phyloP scores from a whole-genome alignment of 2,113 vertebrate species.

The Anolis sagrei region DNA sequence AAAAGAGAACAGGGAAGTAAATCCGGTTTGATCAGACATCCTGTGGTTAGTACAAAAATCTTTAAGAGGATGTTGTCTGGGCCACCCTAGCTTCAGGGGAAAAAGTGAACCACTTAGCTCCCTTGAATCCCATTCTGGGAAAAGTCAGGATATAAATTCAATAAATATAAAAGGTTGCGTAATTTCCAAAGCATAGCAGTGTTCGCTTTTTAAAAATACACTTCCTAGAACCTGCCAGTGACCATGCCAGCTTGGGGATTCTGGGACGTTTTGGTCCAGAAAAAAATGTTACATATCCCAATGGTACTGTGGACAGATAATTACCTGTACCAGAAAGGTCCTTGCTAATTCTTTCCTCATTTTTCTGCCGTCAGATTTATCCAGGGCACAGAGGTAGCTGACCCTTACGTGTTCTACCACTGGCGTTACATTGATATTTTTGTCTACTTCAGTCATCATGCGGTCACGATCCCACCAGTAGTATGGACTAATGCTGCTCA shows the following conservation, averaged over 20 bases:
- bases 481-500: conserved; percentile 93
- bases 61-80: not conserved
- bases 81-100: not conserved
- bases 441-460: conserved; percentile 93
- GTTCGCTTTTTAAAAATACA: not conserved
- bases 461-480: conserved; percentile 89
- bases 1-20: not conserved
- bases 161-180: not conserved
- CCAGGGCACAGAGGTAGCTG: conserved; percentile 80
- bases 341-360: not conserved
- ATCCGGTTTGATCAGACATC: not conserved
- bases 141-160: too few relatives aligned
- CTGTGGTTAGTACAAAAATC: not conserved
- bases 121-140: too few relatives aligned
- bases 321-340: not conserved
- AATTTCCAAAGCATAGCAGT: not conserved
- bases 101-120: not conserved
- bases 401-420: conserved; percentile 93
- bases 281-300: not conserved
- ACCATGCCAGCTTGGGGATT: not conserved
- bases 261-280: not conserved
- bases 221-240: not conserved
- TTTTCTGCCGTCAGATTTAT: conserved; percentile 80
- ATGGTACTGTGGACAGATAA: not conserved
- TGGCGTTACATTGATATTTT: conserved; percentile 94